Evolutionary conservation across 1,140 invertebrate genomes (phyloP), one percentile per base, ranked within the genome.

Genomic region (Nomia melanderi): DNA sequence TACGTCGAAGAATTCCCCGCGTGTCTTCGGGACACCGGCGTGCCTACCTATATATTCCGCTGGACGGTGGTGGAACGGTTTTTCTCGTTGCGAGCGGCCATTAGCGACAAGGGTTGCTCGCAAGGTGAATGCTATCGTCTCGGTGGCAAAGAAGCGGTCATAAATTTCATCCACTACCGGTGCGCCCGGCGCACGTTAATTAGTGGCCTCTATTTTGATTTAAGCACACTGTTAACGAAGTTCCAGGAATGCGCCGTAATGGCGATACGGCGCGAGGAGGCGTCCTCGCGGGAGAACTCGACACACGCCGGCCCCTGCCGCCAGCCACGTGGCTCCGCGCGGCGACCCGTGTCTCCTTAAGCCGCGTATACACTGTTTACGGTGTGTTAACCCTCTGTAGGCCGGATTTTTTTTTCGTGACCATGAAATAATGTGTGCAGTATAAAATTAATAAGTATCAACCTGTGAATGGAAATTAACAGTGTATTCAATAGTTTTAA

Each of bases 291-390:
- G 56, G 62, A 83, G 75, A 83, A 85, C 31, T 56, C 57, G 84
- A 85, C 86, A 77, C 80, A 77, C 84, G 84, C 78, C 82, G 65
- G 77, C 82, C 80, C 84, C 78, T 74, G 62, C 75, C 71, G 56
- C 20, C 14, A 14, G 23, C 17, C 67, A 17, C 25, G 62, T 50
- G 65, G 71, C 47, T 77, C 75, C 78, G 44, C 57, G 79, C 74
- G 41, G 39, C 56, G 65, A 78, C 63, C 74, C 64, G 79, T 63
- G 73, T 78, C 69, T 62, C 31, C 29, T 77, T 77, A 74, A 75
- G 78, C 31, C 1, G 47, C 53, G 33, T 82, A 44, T 44, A 11
- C 41, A 44, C 41, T 44, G 41, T 14, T 44, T 14, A 14, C 12
- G 36, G 8, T 39, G 12, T 12, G 8, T 1, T 39, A 39, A 8